Evolutionary conservation across 2,113 vertebrate species (phyloP), one percentile per base, ranked within the genome.

Genomic region (Chloroceryle aenea): DNA sequence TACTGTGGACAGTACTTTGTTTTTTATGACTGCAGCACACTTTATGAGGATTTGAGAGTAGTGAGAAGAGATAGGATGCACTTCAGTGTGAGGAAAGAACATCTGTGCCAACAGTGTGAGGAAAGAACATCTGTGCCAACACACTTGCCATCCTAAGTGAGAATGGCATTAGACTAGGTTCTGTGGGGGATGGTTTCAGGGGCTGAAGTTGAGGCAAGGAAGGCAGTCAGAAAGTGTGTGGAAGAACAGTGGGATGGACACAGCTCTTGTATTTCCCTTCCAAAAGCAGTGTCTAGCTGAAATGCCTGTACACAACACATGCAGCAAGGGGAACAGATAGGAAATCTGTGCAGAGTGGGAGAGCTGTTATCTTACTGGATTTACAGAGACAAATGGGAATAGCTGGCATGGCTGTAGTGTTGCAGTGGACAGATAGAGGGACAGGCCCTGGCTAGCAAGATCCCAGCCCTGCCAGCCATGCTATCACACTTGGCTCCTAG

Each of bases 381-480:
- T 74, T 74, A 52, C 13, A 64, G n/a, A 73, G 15, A 43, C 3
- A 9, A 1, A 0, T 2, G 8, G 26, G 30, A 78, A 73, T 21
- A 82, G 16, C 12, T 52, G n/a, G 13, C 20, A 34, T 30, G 14
- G 16, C 23, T n/a, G 40, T 10, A 55, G 11, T 58, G 5, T 17
- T 79, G 13, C 42, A 76, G 12, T 12, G 26, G 29, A 18, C 14
- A n/a, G 43, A 45, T 0, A 64, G 19, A 77, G 14, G 34, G 12
- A 61, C 6, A 40, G 19, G 20, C 48, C 25, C 34, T 79, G 32
- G 14, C 20, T 26, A 62, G 22, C 6, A 56, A 80, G 25, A 8
- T 25, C n/a, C 18, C 55, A 68, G 26, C 18, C 26, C 30, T 50
- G 34, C 30, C 2, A 3, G 15, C 8, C 0, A 0, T 22, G 18